Evolutionary conservation across 2,797 vertebrate genomes (phyloP).

Genomic region (Enteromius paludinosus): DNA sequence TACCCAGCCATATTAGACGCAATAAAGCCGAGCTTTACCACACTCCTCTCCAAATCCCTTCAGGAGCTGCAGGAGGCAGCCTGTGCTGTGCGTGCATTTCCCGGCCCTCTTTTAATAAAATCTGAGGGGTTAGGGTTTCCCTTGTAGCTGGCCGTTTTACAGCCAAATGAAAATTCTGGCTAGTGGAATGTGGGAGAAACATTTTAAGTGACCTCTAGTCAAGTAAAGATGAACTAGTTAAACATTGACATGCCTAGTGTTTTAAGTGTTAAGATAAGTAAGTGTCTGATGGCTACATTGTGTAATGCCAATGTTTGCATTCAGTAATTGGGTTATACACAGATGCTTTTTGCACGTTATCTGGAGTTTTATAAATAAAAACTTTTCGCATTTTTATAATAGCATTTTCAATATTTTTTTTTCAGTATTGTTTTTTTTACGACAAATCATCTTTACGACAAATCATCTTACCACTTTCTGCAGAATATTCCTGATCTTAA

Average conservation of each 20-base stretch:
- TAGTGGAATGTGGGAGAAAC: not conserved
- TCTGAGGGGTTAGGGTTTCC: not conserved
- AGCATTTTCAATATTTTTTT: not conserved
- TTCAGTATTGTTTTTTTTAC: no score
- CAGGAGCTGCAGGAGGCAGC: constrained; percentile 35
- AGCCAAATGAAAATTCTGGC: not conserved
- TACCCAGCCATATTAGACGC: constrained; percentile 80
- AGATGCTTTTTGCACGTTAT: not conserved
- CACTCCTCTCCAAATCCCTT: constrained; percentile 56
- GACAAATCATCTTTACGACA: not conserved
- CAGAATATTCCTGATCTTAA: no score
- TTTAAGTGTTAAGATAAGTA: not conserved
- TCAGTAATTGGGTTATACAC: not conserved
- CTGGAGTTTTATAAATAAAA: not conserved
- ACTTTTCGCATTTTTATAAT: not conserved
- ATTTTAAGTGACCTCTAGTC: not conserved
- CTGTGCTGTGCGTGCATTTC: not conserved
- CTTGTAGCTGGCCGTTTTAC: not conserved
- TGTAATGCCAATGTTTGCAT: no score
- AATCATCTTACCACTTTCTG: not conserved
- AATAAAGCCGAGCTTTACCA: constrained; percentile 71
- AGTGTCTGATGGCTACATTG: not conserved
- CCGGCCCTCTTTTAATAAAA: not conserved
- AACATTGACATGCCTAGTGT: not conserved
- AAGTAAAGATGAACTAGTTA: constrained; percentile 8